These are phyloP conservation scores for Latrodectus hesperus DNA, from an alignment of 2,888 invertebrate species.

Conservation along the genomic window DNA sequence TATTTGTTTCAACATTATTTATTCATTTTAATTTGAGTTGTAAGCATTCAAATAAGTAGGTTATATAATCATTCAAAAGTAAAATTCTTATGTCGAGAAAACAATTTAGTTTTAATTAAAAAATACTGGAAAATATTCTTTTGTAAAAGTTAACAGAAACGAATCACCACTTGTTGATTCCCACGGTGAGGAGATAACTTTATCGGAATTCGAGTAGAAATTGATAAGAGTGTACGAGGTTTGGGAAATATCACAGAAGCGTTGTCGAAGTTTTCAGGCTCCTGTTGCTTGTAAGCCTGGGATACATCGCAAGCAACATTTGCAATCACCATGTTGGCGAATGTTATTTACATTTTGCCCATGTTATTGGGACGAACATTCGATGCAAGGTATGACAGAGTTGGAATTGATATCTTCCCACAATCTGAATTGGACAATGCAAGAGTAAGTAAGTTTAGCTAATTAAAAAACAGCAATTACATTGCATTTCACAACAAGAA, in stretches of 20 bases:
- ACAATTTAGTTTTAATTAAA: no score
- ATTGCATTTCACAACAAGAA: no score
- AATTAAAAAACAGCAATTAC: background rate
- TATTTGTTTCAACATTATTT: no score
- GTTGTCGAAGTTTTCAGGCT: background rate
- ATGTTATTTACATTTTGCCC: slow-evolving; percentile 62
- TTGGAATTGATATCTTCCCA: slow-evolving; percentile 65
- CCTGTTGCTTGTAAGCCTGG: background rate
- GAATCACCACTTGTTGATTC: background rate
- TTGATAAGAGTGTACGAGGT: background rate
- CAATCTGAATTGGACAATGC: slow-evolving; percentile 51
- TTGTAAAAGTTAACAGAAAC: background rate
- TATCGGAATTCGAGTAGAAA: background rate
- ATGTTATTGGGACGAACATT: slow-evolving; percentile 66
- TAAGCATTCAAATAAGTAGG: no score
- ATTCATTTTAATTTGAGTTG: no score
- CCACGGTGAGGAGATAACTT: background rate
- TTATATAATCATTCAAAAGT: no score
- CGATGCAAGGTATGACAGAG: slow-evolving; percentile 59
- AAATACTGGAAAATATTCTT: no score
- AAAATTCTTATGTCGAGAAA: no score
- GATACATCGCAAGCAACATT: background rate
- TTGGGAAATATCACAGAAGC: background rate
- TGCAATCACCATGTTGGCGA: slow-evolving; percentile 38
- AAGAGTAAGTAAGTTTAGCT: slow-evolving; percentile 37